Evolutionary conservation across 2,113 vertebrate genomes (phyloP).

Genomic region (Protomyctophum bolini): DNA sequence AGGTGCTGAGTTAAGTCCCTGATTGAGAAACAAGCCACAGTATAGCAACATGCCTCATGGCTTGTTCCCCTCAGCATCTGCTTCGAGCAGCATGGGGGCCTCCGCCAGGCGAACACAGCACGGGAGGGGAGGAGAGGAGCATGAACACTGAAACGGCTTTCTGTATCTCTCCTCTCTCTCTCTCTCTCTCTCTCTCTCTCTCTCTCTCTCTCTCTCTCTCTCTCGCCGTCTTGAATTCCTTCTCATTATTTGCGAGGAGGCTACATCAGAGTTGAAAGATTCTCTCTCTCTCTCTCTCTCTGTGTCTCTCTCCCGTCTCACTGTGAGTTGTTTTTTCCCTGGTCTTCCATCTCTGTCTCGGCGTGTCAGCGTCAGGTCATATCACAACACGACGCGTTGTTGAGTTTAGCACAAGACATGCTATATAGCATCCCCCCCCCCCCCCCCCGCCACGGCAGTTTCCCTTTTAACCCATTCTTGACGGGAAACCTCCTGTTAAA

Average conservation of each 20-base stretch:
- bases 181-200: slow-evolving; percentile 22
- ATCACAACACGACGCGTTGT: slow-evolving; percentile 59
- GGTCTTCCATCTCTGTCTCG: slow-evolving; percentile 55
- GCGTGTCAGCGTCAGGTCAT: slow-evolving; percentile 64
- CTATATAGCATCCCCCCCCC: slow-evolving; percentile 37
- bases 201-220: slow-evolving; percentile 39
- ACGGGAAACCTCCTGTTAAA: slow-evolving; percentile 20
- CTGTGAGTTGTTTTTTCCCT: slow-evolving; percentile 48
- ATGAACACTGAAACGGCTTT: slow-evolving; percentile 33
- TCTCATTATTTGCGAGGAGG: slow-evolving; percentile 58
- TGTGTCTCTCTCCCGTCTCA: slow-evolving; percentile 34
- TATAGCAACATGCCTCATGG: slow-evolving; percentile 61
- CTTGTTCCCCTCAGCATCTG: slow-evolving; percentile 66
- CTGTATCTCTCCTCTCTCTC: slow-evolving; percentile 50
- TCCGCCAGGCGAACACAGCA: not conserved
- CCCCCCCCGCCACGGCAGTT: slow-evolving; percentile 7
- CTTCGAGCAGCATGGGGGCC: slow-evolving; percentile 65
- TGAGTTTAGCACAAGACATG: slow-evolving; percentile 60
- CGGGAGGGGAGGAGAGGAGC: slow-evolving; percentile 40
- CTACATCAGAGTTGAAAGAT: slow-evolving; percentile 37
- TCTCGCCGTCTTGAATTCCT: slow-evolving; percentile 19
- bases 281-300: slow-evolving; percentile 18
- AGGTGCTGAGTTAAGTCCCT: slow-evolving; percentile 70
- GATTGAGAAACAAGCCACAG: slow-evolving; percentile 77
- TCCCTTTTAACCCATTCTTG: no score